Conservation (phyloP, 1,140 invertebrate species). For the Cepaea nemoralis region DNA sequence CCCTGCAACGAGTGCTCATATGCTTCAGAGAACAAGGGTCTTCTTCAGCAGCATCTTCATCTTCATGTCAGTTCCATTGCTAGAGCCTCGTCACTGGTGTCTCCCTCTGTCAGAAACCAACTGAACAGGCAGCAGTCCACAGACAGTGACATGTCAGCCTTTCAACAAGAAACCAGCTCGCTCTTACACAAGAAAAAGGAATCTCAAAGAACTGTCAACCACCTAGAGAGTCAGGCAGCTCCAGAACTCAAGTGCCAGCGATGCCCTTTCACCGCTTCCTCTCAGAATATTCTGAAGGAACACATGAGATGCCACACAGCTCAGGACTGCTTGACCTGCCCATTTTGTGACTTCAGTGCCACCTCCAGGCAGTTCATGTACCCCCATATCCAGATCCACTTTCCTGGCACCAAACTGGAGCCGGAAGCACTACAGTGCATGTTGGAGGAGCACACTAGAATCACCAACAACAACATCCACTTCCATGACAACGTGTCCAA, state of each 20-base stretch:
- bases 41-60: constrained; percentile 61
- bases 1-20: constrained; percentile 64
- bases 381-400: constrained; percentile 62
- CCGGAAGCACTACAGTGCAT: constrained; percentile 43
- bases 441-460: constrained; percentile 35
- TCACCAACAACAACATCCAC: constrained; percentile 42
- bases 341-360: constrained; percentile 63
- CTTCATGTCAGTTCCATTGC: constrained; percentile 44
- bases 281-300: constrained; percentile 49
- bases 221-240: constrained; percentile 44
- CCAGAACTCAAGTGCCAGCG: constrained; percentile 59
- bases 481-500: background rate
- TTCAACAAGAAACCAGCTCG: constrained; percentile 28
- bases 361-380: constrained; percentile 50
- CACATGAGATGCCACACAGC: constrained; percentile 57
- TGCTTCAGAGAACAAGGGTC: constrained; percentile 57
- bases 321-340: constrained; percentile 54
- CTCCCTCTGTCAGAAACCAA: background rate
- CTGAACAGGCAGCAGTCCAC: constrained; percentile 47
- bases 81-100: background rate
- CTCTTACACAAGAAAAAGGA: background rate
- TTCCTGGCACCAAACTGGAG: constrained; percentile 58
- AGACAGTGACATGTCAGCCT: constrained; percentile 39
- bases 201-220: constrained; percentile 23
- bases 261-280: constrained; percentile 62